Evolutionary conservation across 2,113 vertebrate species (phyloP).

Genomic region (Eidolon helvum): DNA sequence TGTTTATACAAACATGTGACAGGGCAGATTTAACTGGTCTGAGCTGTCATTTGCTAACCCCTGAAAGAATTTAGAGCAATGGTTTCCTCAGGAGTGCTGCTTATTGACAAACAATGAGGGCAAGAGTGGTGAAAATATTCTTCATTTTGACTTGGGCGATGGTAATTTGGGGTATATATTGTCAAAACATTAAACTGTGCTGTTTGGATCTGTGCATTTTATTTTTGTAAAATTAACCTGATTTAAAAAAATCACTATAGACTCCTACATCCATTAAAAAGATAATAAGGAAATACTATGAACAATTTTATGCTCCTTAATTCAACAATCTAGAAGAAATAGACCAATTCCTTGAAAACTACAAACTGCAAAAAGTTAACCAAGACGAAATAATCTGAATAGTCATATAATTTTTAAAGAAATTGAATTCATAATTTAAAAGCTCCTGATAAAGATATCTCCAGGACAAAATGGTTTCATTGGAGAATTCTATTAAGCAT

Average conservation of each 20-base stretch:
- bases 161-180: not conserved
- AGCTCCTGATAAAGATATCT: not conserved
- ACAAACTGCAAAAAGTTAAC: slow-evolving; percentile 19
- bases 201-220: not conserved
- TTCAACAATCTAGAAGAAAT: not conserved
- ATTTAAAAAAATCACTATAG: not conserved
- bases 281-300: not conserved
- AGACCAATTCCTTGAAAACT: not conserved
- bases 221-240: not conserved
- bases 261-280: not conserved
- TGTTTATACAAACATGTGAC: not conserved
- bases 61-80: not conserved
- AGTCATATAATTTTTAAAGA: not conserved
- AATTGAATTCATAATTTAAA: not conserved
- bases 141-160: not conserved
- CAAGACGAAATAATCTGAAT: slow-evolving; percentile 31
- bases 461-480: not conserved
- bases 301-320: not conserved
- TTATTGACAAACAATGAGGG: not conserved
- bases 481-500: not conserved
- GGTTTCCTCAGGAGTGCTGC: not conserved
- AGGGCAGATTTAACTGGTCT: not conserved
- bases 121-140: not conserved
- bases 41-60: not conserved
- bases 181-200: not conserved